Conservation (phyloP, 2,797 vertebrate genomes). For the Molossus alvarezi region DNA sequence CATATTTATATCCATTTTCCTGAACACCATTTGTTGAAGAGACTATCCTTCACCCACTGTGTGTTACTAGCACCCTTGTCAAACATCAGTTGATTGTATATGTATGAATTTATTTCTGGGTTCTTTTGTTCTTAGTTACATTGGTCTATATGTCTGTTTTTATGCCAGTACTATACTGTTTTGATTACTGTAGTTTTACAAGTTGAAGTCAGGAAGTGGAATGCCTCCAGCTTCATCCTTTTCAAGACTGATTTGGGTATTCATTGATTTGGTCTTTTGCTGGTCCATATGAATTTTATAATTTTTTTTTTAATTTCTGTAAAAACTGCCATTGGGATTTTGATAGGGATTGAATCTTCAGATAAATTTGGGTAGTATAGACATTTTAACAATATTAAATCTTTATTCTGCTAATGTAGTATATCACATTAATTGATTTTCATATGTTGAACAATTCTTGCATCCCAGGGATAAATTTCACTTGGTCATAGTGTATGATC, state of each 20-base stretch:
- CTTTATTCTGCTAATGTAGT: not conserved
- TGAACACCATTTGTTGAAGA: not conserved
- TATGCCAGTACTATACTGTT: not conserved
- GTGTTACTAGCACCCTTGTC: not conserved
- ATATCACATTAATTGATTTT: not conserved
- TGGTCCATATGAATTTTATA: not conserved
- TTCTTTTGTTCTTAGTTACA: not conserved
- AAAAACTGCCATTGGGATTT: not conserved
- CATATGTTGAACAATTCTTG: not conserved
- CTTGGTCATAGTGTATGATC: not conserved
- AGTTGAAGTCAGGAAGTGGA: slow-evolving; percentile 1
- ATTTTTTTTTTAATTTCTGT: not conserved
- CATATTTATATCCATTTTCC: not conserved
- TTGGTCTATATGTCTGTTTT: not conserved
- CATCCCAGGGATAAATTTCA: not conserved
- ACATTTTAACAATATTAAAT: slow-evolving; percentile 22
- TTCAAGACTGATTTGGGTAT: not conserved
- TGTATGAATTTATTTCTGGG: slow-evolving; percentile 14
- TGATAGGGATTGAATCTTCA: not conserved
- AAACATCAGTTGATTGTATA: not conserved
- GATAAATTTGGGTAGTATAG: not conserved
- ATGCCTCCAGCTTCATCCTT: not conserved
- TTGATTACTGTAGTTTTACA: slow-evolving; percentile 29
- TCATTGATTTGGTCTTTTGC: not conserved
- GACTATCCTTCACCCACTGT: not conserved